Evolutionary conservation across 2,888 invertebrate species (phyloP), one percentile per base, ranked within the genome.

Genomic region (Amphipyra tragopoginis): DNA sequence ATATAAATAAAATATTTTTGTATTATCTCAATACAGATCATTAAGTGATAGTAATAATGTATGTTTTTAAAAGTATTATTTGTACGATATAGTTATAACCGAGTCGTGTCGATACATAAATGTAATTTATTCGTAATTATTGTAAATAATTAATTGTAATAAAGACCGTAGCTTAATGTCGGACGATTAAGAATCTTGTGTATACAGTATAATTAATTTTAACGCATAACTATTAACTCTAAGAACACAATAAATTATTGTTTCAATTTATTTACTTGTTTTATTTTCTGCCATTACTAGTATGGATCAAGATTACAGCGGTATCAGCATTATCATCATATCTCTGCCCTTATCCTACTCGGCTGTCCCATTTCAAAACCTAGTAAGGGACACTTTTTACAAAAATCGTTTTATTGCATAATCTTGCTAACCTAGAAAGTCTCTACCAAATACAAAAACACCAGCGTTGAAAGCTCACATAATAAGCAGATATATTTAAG

Each of bases 231-330:
- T 90, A 90, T 83, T 83, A 81, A 85, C 76, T 85, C 71, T 90
- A 92, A 91, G 89, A 82, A 91, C 87, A 91, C 91, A 93, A 94
- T 94, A 94, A 93, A 93, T 93, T 93, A 93, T 93, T 93, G 93
- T 93, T 93, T 93, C 88, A 86, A 93, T 86, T 90, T 90, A 83
- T 54, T 50, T 65, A n/a, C n/a, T 43, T 61, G 78, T 81, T 84
- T 81, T 80, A 34, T 49, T 79, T 77, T 33, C 15, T n/a, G 11
- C n/a, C n/a, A n/a, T n/a, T n/a, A n/a, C n/a, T n/a, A n/a, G n/a
- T n/a, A n/a, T n/a, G n/a, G n/a, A n/a, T n/a, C n/a, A n/a, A n/a
- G n/a, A n/a, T n/a, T n/a, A n/a, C n/a, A n/a, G n/a, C n/a, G n/a
- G n/a, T n/a, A n/a, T n/a, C n/a, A n/a, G n/a, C n/a, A n/a, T n/a